Percentiles rank a stretch among this genome's conserved stretches.
Evolutionary conservation across 1,140 invertebrate genomes (phyloP).

Genomic region (honey bee (Apis mellifera)): Amel_HAv3.1 CM009942.2:10403501-10404000

Average conservation of each 20-base stretch:
- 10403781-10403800: too few relatives aligned
- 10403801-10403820: not conserved
- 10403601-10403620: not conserved
- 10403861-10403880: not conserved
- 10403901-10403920: not conserved
- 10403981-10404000: not conserved
- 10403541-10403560: constrained; percentile 13
- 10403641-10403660: not conserved
- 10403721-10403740: too few relatives aligned
- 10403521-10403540: constrained; percentile 32
- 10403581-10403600: not conserved
- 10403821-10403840: not conserved
- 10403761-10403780: too few relatives aligned
- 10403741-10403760: too few relatives aligned
- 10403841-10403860: not conserved
- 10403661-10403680: too few relatives aligned
- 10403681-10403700: not conserved
- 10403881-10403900: not conserved
- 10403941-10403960: not conserved
- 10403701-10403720: not conserved
- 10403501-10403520: constrained; percentile 15
- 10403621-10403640: not conserved
- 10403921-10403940: not conserved
- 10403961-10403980: not conserved
- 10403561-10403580: constrained; percentile 49